These are phyloP conservation scores for Epinephelus malabaricus DNA, from an alignment of 2,797 vertebrate genomes.

Conservation along the genomic window DNA sequence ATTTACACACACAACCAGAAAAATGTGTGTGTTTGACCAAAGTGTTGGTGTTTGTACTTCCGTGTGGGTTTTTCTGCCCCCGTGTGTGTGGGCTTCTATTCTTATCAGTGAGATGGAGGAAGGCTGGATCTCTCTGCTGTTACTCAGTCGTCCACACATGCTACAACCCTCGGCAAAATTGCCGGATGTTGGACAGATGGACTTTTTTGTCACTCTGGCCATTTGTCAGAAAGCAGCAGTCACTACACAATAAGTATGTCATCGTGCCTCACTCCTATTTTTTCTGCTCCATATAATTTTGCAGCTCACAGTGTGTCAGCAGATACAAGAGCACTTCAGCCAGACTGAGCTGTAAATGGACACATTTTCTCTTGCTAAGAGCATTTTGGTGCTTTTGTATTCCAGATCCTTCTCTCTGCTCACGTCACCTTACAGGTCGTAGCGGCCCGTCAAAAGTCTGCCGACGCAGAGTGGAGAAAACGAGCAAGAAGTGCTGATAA, in stretches of 20 bases:
- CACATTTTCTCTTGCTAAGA: neutral
- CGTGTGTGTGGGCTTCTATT: conserved; percentile 4
- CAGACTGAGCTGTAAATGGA: neutral
- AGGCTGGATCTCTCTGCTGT: neutral
- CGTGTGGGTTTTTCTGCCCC: neutral
- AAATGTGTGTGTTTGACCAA: neutral
- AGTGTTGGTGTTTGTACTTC: neutral
- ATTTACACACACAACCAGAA: neutral
- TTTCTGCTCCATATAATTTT: neutral
- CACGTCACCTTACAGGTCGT: no score
- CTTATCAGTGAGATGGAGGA: conserved; percentile 19
- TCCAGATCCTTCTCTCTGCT: no score
- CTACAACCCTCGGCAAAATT: neutral
- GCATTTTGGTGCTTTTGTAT: neutral
- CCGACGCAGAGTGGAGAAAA: no score
- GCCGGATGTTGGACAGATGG: neutral
- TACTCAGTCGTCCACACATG: conserved; percentile 10
- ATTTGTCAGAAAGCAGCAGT: neutral
- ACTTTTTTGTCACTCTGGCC: neutral
- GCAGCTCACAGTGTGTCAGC: neutral
- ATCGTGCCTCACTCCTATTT: neutral
- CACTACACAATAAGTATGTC: neutral
- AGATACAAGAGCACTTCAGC: neutral
- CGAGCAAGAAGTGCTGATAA: no score
- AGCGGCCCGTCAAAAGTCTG: no score